A percentile compares a stretch with the other conserved stretches of the same genome.
These are phyloP conservation scores for Pelosia muscerda DNA, from an alignment of 2,888 invertebrate genomes.

Conservation along the genomic window DNA sequence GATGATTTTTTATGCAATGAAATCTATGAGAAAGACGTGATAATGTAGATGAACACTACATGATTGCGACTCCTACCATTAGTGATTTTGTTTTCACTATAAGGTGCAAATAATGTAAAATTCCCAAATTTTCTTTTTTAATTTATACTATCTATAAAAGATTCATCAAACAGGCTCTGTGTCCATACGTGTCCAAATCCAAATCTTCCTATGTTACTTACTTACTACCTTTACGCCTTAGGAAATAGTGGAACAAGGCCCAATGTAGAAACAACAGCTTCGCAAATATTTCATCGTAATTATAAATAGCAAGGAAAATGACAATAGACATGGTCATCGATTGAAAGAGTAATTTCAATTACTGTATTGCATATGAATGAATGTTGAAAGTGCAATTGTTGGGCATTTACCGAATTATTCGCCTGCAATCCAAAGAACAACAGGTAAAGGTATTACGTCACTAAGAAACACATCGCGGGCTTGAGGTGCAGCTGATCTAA, in stretches of 20 bases:
- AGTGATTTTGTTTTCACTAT: neutral
- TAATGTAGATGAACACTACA: too few relatives aligned
- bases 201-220: too few relatives aligned
- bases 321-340: neutral
- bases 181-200: neutral
- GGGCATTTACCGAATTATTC: conserved; percentile 11
- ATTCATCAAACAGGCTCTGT: neutral
- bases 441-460: neutral
- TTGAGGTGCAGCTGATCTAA: neutral
- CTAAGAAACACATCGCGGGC: neutral
- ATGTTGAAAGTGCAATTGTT: conserved; percentile 13
- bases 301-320: neutral
- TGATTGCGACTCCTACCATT: neutral
- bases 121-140: too few relatives aligned
- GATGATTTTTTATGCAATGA: neutral
- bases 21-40: neutral
- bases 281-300: neutral
- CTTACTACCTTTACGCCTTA: neutral
- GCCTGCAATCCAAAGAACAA: neutral
- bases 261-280: neutral
- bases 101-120: neutral
- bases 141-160: neutral
- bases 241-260: neutral
- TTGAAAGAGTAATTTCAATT: conserved; percentile 4
- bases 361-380: conserved; percentile 9